phyloP scores from a whole-genome alignment of 2,113 vertebrate genomes.

The Poecilia latipinna region DNA sequence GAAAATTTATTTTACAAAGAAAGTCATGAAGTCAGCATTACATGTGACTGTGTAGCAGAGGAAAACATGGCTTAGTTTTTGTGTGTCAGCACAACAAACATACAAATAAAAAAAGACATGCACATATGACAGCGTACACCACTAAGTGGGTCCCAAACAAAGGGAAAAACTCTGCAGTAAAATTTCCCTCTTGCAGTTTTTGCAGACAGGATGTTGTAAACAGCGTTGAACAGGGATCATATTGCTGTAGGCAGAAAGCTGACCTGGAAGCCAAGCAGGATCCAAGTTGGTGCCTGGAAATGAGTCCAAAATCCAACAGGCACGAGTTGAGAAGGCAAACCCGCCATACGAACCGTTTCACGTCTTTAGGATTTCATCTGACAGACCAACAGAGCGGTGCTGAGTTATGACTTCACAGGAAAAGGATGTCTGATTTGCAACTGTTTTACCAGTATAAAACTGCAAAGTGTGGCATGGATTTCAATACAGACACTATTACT shows the following conservation, averaged over 20 bases:
- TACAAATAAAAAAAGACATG: not conserved
- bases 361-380: not conserved
- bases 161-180: slow-evolving; percentile 5
- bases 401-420: not conserved
- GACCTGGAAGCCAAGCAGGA: not conserved
- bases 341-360: no score
- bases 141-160: not conserved
- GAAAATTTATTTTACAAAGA: slow-evolving; percentile 52
- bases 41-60: not conserved
- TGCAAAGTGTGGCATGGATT: not conserved
- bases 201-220: slow-evolving; percentile 13
- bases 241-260: slow-evolving; percentile 59
- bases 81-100: not conserved
- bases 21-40: not conserved
- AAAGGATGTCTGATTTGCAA: not conserved
- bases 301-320: not conserved
- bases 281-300: no score
- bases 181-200: slow-evolving; percentile 13
- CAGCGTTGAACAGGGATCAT: slow-evolving; percentile 4
- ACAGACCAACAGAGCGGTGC: not conserved
- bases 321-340: not conserved
- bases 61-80: not conserved
- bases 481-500: not conserved
- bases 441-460: not conserved
- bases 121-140: not conserved